These are phyloP conservation scores for Onthophagus taurus DNA, from an alignment of 1,140 invertebrate genomes.

Conservation along the genomic window DNA sequence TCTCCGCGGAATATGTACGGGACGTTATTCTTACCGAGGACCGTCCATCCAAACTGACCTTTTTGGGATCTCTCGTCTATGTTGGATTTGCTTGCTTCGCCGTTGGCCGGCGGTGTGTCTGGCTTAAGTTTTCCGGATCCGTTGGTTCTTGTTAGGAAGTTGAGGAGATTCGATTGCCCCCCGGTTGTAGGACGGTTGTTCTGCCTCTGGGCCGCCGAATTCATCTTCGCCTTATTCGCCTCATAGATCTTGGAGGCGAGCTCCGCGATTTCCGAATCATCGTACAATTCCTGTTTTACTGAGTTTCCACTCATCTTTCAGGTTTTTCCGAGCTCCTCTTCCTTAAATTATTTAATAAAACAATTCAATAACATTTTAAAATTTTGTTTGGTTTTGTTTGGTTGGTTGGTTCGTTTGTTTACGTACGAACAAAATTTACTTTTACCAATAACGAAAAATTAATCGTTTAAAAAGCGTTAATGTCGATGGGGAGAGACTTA, in stretches of 20 bases:
- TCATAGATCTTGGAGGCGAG: conserved; percentile 78
- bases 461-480: no score
- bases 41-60: conserved; percentile 83
- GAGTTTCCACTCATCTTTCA: conserved; percentile 9
- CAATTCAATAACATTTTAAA: no score
- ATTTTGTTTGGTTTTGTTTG: no score
- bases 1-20: conserved; percentile 76
- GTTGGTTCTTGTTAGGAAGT: conserved; percentile 15
- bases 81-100: conserved; percentile 16
- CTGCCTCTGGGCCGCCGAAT: conserved; percentile 32
- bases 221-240: conserved; percentile 67
- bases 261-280: conserved; percentile 78
- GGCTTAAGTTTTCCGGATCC: conserved; percentile 15
- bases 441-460: no score
- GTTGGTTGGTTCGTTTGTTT: background rate
- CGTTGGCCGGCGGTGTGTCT: conserved; percentile 12
- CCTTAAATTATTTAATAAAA: no score
- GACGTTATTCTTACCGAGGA: conserved; percentile 73
- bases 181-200: background rate
- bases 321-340: conserved; percentile 31
- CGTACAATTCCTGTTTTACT: conserved; percentile 73
- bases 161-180: conserved; percentile 12
- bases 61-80: conserved; percentile 70
- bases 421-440: no score
- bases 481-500: no score